Evolutionary conservation across 2,797 vertebrate genomes (phyloP).

Genomic region (Hydrophis major): DNA sequence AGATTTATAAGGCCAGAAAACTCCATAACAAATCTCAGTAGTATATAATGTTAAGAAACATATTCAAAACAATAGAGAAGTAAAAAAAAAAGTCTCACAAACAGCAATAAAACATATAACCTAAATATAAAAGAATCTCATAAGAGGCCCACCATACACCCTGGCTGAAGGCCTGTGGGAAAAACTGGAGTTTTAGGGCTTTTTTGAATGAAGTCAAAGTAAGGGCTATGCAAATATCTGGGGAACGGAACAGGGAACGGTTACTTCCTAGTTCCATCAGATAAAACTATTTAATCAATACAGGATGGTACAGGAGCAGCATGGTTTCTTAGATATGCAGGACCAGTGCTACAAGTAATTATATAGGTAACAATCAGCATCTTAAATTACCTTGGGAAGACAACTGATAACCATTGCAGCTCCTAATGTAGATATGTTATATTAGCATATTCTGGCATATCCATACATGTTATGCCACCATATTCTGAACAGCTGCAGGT

Average conservation of each 20-base stretch:
- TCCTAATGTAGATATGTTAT: not conserved
- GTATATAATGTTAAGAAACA: not conserved
- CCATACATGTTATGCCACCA: not conserved
- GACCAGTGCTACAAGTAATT: not conserved
- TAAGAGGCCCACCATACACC: not conserved
- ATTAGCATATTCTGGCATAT: not conserved
- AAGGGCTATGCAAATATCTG: not conserved
- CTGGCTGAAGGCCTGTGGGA: not conserved
- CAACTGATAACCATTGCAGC: not conserved
- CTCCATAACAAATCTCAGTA: not conserved
- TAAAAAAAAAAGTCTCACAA: not conserved
- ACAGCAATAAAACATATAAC: not conserved
- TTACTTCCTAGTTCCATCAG: not conserved
- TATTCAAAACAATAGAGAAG: not conserved
- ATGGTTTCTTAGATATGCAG: not conserved
- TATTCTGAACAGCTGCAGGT: not conserved
- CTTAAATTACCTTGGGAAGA: not conserved
- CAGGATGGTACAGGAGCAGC: not conserved
- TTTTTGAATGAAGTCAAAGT: not conserved
- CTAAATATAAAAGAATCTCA: not conserved
- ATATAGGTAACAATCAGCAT: not conserved
- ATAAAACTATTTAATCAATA: not conserved
- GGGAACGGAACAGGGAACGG: not conserved
- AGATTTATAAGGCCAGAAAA: not conserved
- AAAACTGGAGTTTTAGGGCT: not conserved